Evolutionary conservation across 2,797 vertebrate genomes (phyloP).

Genomic region (Sebastes hubbsi): DNA sequence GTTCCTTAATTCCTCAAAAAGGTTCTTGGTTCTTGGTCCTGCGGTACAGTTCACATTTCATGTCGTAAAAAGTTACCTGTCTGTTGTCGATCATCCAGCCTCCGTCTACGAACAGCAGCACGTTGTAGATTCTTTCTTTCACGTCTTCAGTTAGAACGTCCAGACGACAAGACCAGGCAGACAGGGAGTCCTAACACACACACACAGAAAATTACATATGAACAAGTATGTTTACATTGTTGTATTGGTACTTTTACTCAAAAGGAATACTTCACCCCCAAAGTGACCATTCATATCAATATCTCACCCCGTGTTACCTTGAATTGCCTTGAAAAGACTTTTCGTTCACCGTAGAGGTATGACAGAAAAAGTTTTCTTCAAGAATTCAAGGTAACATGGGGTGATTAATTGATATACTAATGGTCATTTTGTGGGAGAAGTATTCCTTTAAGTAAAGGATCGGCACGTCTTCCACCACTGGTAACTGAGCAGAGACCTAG

Average conservation of each 20-base stretch:
- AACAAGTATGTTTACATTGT: not conserved
- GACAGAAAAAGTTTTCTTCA: too few species aligned
- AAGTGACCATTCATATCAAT: too few species aligned
- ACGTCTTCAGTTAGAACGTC: constrained; percentile 92
- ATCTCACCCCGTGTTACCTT: too few species aligned
- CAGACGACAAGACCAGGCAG: constrained; percentile 89
- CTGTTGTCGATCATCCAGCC: constrained; percentile 98
- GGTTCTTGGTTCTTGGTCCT: not conserved
- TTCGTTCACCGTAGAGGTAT: too few species aligned
- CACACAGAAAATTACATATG: not conserved
- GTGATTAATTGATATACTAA: too few species aligned
- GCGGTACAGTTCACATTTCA: too few species aligned
- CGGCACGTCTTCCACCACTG: not conserved
- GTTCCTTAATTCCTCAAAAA: not conserved
- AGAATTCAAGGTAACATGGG: too few species aligned
- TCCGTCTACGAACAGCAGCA: constrained; percentile 96
- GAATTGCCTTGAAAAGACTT: too few species aligned
- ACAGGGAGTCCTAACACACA: constrained; percentile 45
- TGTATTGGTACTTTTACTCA: too few species aligned
- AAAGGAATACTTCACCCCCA: too few species aligned
- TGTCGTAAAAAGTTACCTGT: constrained; percentile 80
- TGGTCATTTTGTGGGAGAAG: too few species aligned
- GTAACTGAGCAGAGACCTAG: not conserved
- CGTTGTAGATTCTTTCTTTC: constrained; percentile 97
- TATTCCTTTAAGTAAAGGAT: not conserved